phyloP scores from a whole-genome alignment of 2,113 vertebrate genomes.

The Pomatostomus ruficeps region DNA sequence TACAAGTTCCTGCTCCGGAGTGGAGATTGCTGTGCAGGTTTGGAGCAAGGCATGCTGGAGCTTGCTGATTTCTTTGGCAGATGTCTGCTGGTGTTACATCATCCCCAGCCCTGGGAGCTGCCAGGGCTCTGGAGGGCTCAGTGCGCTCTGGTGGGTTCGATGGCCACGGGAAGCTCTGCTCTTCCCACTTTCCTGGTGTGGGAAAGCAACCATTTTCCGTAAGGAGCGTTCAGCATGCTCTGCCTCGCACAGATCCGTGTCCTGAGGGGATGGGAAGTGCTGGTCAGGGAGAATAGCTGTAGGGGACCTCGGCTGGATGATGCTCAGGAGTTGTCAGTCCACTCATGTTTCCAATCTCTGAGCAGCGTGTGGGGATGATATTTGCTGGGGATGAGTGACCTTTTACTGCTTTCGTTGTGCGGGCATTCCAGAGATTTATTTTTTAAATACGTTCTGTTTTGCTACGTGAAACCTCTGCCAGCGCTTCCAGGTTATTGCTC shows the following conservation, averaged over 20 bases:
- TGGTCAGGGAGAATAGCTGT: not conserved
- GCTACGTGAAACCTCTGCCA: not conserved
- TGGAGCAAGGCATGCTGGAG: not conserved
- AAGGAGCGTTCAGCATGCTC: not conserved
- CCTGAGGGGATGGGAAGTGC: not conserved
- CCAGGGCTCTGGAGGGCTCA: not conserved
- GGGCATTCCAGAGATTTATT: not conserved
- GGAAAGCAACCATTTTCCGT: not conserved
- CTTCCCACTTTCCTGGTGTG: not conserved
- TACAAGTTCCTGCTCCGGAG: not conserved
- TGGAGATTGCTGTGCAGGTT: conserved; percentile 6
- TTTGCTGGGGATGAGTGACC: not conserved
- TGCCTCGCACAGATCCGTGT: not conserved
- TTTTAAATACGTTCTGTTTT: not conserved
- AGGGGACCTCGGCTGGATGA: not conserved
- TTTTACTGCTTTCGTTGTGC: not conserved
- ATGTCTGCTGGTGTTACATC: not conserved
- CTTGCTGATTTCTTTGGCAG: conserved; percentile 29
- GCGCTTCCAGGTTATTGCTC: not conserved
- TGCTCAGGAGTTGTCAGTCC: not conserved
- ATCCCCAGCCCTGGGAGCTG: not conserved
- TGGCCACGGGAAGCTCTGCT: not conserved
- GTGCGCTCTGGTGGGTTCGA: not conserved
- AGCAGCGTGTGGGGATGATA: not conserved
- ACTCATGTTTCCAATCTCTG: not conserved